phyloP scores from a whole-genome alignment of 2,888 invertebrate genomes.

The Flexamia atlantica region DNA sequence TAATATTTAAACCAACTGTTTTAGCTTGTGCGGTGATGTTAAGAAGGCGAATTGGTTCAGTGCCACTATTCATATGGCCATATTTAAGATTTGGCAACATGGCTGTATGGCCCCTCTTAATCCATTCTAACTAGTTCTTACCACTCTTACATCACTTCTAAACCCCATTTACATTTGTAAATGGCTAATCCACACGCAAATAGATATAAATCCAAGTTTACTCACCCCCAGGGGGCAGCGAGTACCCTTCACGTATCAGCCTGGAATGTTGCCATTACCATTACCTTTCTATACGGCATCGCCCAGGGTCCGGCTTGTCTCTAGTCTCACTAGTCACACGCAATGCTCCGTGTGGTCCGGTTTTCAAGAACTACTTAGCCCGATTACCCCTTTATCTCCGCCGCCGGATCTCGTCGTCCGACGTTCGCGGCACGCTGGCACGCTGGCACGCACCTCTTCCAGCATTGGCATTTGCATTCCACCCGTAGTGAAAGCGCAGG shows the following conservation, averaged over 20 bases:
- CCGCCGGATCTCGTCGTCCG: neutral
- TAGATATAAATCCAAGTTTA: neutral
- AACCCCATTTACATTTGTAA: too few species aligned
- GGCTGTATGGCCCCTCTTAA: too few species aligned
- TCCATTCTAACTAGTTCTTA: too few species aligned
- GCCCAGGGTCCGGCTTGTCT: neutral
- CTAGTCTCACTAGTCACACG: neutral
- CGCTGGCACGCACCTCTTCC: slow-evolving; percentile 22
- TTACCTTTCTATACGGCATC: neutral
- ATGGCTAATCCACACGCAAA: neutral
- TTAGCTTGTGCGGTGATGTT: too few species aligned
- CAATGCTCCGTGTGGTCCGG: slow-evolving; percentile 16
- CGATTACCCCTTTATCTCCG: slow-evolving; percentile 45
- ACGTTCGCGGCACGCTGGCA: too few species aligned
- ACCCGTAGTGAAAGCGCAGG: neutral
- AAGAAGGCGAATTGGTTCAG: too few species aligned
- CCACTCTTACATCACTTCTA: too few species aligned
- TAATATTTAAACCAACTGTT: too few species aligned
- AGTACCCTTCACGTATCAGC: neutral
- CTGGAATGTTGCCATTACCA: neutral
- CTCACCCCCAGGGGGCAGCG: neutral
- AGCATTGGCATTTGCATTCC: slow-evolving; percentile 6
- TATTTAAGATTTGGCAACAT: too few species aligned
- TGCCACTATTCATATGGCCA: too few species aligned
- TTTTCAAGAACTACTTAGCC: slow-evolving; percentile 43